These are phyloP conservation scores for Acronicta alni DNA, from an alignment of 2,888 invertebrate species.

Conservation along the genomic window DNA sequence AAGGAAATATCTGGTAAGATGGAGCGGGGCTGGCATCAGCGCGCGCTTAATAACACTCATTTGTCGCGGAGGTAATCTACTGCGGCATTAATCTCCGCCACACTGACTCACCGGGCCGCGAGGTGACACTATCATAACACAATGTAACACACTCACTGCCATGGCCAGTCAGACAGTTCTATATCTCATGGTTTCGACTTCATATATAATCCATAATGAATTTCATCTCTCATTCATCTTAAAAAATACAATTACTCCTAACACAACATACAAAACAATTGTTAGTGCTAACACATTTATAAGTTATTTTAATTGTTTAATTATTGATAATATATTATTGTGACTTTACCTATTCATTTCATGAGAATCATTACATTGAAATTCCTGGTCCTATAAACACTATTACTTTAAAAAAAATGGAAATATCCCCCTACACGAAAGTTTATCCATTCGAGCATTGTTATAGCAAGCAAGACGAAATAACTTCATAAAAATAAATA, in stretches of 20 bases:
- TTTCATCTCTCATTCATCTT: no score
- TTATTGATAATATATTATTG: no score
- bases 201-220: no score
- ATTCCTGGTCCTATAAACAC: no score
- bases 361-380: no score
- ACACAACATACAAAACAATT: no score
- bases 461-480: slow-evolving; percentile 13
- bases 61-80: slow-evolving; percentile 30
- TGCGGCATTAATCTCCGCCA: slow-evolving; percentile 24
- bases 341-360: no score
- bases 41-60: slow-evolving; percentile 37
- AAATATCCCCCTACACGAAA: no score
- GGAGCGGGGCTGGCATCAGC: slow-evolving; percentile 7
- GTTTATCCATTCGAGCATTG: not conserved
- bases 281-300: no score
- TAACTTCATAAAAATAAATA: slow-evolving; percentile 18
- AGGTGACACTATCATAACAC: not conserved
- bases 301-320: no score
- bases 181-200: not conserved
- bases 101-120: not conserved
- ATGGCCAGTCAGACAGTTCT: not conserved
- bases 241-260: no score
- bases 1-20: not conserved
- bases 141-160: not conserved
- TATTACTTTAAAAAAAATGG: no score